Base-by-base conservation (phyloP, 1,140 invertebrate species). In the Polypedilum vanderplanki region DNA sequence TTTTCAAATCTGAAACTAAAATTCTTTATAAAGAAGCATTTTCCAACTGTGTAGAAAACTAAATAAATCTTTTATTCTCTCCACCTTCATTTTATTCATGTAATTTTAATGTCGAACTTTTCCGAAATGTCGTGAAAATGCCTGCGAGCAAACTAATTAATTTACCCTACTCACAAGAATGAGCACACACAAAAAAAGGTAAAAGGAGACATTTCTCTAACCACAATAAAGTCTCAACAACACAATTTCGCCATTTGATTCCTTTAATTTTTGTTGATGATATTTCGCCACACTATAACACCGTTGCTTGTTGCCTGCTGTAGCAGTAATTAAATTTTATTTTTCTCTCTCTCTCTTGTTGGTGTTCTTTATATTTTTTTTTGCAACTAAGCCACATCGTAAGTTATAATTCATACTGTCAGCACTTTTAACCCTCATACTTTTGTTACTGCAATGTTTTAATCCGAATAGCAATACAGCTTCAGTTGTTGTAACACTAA, bases 211-310 rank as follows among this genome's bases (percentile, higher is more conserved):
- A 33, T 33, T 33, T 3, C 24, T 33, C 24, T 33, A 57, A 57
- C 12, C n/a, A 57, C 46, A 57, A 57, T 12, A 57, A 57, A 57
- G 12, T 57, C n/a, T n/a, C 12, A 57, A 57, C 46, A 46, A 46
- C 41, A 46, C 3, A 12, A 57, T 22, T 70, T 70, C 17, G 65
- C 17, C 17, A 70, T 70, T 70, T 70, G 17, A 70, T 70, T 22
- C 65, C 24, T 70, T 70, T 70, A 70, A 70, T 70, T 18, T 70
- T 22, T 70, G 17, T 12, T 70, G 65, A 70, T 70, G 46, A 57
- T 57, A 57, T 57, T 57, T 15, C n/a, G 46, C n/a, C 46, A 57
- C 15, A 57, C n/a, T 57, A 15, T 0, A 57, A n/a, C 46, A 57
- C 46, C n/a, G 12, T 4, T 57, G 46, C 46, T 12, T n/a, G 12